These are phyloP conservation scores for Pomatorhinus ruficollis DNA, from an alignment of 2,113 vertebrate species.

Conservation along the genomic window DNA sequence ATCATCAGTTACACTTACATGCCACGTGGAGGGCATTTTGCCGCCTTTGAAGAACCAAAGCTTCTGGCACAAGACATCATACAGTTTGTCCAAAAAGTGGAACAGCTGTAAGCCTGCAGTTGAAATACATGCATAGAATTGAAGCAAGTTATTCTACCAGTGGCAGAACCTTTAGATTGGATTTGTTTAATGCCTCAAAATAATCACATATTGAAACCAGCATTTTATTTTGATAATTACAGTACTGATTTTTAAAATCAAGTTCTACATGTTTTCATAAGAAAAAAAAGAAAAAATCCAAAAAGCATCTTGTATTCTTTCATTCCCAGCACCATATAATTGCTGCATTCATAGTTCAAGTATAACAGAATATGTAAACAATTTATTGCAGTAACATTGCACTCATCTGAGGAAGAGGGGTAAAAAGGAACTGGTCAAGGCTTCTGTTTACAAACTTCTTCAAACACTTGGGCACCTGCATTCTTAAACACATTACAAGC, in stretches of 20 bases:
- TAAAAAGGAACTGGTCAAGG: neutral
- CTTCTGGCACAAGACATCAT: slow-evolving; percentile 81
- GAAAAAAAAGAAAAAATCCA: neutral
- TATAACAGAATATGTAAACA: slow-evolving; percentile 10
- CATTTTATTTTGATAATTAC: neutral
- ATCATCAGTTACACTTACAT: slow-evolving; percentile 81
- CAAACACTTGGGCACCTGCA: neutral
- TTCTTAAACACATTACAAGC: neutral
- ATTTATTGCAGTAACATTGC: neutral
- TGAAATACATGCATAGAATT: neutral
- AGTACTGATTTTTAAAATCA: neutral
- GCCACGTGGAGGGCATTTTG: slow-evolving; percentile 85
- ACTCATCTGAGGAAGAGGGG: neutral
- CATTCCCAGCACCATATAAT: neutral
- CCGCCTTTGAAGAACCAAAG: slow-evolving; percentile 85
- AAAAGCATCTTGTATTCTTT: neutral
- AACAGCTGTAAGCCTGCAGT: slow-evolving; percentile 51
- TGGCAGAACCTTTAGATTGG: neutral
- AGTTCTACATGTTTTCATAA: neutral
- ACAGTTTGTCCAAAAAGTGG: slow-evolving; percentile 82
- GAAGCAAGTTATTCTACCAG: neutral
- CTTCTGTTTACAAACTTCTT: neutral
- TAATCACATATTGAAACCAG: neutral
- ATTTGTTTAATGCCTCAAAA: neutral
- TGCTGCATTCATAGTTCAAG: slow-evolving; percentile 7